Evolutionary conservation across 2,888 invertebrate species (phyloP), one percentile per base, ranked within the genome.

Genomic region (Gibbula magus): DNA sequence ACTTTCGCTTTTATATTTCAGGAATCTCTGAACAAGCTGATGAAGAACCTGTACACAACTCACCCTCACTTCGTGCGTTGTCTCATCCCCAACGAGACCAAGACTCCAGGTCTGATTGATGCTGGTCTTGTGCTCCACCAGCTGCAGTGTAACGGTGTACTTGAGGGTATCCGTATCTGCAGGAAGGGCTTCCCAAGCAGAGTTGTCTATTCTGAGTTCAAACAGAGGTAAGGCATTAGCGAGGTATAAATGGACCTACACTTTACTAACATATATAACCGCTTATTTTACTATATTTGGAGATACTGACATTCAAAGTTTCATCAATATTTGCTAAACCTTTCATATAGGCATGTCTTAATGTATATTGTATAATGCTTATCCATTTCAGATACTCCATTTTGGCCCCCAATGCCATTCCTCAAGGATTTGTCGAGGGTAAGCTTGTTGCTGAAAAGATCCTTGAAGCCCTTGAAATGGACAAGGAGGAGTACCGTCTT

Each of bases 141-240:
- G 95, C 95, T 99, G 93, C 99, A 99, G 91, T 99, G 99, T 96
- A 99, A 99, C 96, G 99, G 99, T 97, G 99, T 99, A 95, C 96
- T 99, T 95, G 99, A 99, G 96, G 99, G 99, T 95, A 99, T 99
- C 95, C 98, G 99, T 97, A 99, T 99, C 95, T 99, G 99, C 95
- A 97, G 99, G 95, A 94, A 94, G 86, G 99, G 99, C 94, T 99
- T 99, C 97, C 99, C 99, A 95, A 99, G 99, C 97, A 97, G 99
- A 94, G 98, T 99, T 97, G 96, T 98, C 91, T 99, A 99, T 95
- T 97, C 98, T 89, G 99, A 99, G 95, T 99, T 99, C 96, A 99
- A 99, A 94, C 97, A 98, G 94, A 97, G 99, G 98, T 99, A 96
- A 96, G 96, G 66, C 16, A n/a, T n/a, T n/a, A n/a, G n/a, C n/a